phyloP scores from a whole-genome alignment of 2,797 vertebrate genomes.

The Hozukius guyotensis region DNA sequence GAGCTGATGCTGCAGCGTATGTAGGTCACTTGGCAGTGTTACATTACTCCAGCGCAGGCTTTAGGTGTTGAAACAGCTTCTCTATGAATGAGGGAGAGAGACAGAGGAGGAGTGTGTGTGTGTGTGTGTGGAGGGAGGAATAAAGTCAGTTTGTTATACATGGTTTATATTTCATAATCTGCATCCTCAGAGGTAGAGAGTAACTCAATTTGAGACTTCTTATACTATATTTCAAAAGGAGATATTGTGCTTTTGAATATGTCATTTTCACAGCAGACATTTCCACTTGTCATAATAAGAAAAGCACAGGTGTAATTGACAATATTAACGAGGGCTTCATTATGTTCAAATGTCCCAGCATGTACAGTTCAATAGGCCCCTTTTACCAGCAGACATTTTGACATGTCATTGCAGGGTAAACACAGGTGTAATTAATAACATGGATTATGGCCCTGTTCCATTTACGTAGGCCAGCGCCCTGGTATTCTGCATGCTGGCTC shows the following conservation, averaged over 20 bases:
- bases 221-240: neutral
- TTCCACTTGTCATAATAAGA: neutral
- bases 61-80: constrained; percentile 25
- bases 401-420: too few species aligned
- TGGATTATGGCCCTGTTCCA: too few species aligned
- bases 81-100: constrained; percentile 1
- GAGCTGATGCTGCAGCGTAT: constrained; percentile 37
- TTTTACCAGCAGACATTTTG: neutral
- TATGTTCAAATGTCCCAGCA: neutral
- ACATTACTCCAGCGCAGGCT: constrained; percentile 18
- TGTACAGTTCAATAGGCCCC: neutral
- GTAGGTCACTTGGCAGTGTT: constrained; percentile 39
- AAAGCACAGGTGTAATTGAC: neutral
- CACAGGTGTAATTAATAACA: too few species aligned
- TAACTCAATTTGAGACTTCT: neutral
- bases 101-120: neutral
- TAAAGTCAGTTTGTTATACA: neutral
- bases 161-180: neutral
- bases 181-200: neutral
- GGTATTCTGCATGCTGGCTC: too few species aligned
- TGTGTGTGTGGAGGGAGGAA: neutral
- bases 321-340: neutral
- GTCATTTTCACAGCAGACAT: neutral
- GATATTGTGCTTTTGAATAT: neutral
- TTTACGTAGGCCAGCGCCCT: too few species aligned